A percentile compares a stretch with the other conserved stretches of the same genome.
Conservation (phyloP, 2,888 invertebrate genomes). For the Agrotis ipsilon region DNA sequence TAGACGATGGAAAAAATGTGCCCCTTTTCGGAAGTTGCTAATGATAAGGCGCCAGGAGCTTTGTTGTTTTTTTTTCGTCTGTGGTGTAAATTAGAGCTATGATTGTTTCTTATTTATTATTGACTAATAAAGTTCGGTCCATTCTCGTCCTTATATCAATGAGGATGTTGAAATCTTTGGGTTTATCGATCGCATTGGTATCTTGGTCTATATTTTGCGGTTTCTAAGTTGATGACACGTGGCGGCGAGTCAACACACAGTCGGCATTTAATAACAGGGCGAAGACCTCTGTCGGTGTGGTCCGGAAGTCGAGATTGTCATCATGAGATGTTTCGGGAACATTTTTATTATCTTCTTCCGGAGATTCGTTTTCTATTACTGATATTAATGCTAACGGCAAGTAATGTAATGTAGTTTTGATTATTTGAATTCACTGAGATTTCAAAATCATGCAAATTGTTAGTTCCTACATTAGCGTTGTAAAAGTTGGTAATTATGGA, state of each 20-base stretch:
- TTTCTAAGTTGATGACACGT: conserved; percentile 78
- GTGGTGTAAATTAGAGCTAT: conserved; percentile 78
- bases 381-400: conserved; percentile 67
- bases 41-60: conserved; percentile 90
- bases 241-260: conserved; percentile 72
- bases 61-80: conserved; percentile 78
- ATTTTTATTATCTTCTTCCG: conserved; percentile 79
- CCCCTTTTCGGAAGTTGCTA: conserved; percentile 88
- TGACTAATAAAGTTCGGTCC: conserved; percentile 35
- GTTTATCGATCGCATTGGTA: conserved; percentile 56
- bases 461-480: conserved; percentile 45
- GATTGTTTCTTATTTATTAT: conserved; percentile 60
- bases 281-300: conserved; percentile 78
- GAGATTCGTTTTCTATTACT: conserved; percentile 76
- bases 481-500: conserved; percentile 16
- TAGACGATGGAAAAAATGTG: conserved; percentile 82
- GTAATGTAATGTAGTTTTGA: conserved; percentile 57
- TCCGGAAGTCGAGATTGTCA: conserved; percentile 87
- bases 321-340: conserved; percentile 77
- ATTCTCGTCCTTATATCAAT: conserved; percentile 65
- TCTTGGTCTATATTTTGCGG: conserved; percentile 72
- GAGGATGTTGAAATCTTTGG: conserved; percentile 16
- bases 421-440: conserved; percentile 21
- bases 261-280: conserved; percentile 80
- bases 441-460: conserved; percentile 58